Evolutionary conservation across 2,797 vertebrate species (phyloP).

Genomic region (Ciconia nigra): DNA sequence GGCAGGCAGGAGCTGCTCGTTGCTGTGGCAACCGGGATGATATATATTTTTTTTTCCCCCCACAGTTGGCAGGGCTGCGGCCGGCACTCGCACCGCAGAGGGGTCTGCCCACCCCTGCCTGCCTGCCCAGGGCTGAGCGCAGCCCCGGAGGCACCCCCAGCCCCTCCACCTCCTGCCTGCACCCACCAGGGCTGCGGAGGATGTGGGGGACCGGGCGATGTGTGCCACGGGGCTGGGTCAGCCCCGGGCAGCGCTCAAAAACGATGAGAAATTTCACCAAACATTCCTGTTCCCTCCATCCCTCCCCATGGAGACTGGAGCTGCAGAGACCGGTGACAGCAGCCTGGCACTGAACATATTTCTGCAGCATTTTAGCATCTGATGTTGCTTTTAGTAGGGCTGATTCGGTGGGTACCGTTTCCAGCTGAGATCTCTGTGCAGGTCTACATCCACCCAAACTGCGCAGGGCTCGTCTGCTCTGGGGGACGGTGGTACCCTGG

Average conservation of each 20-base stretch:
- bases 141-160: not conserved
- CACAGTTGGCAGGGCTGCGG: not conserved
- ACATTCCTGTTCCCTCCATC: not conserved
- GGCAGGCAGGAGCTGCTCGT: not conserved
- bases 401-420: not conserved
- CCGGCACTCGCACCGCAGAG: not conserved
- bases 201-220: fast-evolving
- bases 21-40: not conserved
- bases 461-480: fast-evolving
- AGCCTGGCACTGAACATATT: not conserved
- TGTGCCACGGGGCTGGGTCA: not conserved
- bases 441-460: not conserved
- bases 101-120: not conserved
- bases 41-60: not conserved
- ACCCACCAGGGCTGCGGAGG: not conserved
- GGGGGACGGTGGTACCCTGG: too few species aligned
- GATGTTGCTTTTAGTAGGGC: not conserved
- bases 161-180: not conserved
- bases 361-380: not conserved
- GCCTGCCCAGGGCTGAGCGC: not conserved
- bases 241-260: not conserved
- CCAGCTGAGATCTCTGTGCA: not conserved
- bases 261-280: not conserved
- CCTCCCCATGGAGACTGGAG: not conserved
- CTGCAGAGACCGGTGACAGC: not conserved